phyloP scores from a whole-genome alignment of 2,888 invertebrate species.

The Thera obeliscata region DNA sequence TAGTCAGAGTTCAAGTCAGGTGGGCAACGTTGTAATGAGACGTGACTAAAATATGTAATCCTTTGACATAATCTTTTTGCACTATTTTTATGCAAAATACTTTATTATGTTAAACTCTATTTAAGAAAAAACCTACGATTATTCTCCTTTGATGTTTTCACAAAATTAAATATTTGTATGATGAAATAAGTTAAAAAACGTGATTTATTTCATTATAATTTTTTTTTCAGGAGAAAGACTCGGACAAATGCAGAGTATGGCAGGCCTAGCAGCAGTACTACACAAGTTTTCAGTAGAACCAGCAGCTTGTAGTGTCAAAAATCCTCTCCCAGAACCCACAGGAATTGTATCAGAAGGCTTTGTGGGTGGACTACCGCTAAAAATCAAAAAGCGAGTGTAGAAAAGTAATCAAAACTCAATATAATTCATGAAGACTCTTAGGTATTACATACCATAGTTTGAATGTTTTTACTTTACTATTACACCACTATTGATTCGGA shows the following conservation, averaged over 20 bases:
- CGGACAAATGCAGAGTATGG: conserved; percentile 68
- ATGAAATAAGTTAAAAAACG: no score
- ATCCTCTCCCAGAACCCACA: conserved; percentile 51
- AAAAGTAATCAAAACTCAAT: background rate
- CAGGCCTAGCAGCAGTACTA: conserved; percentile 66
- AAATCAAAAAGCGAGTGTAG: conserved; percentile 13
- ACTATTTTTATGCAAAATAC: no score
- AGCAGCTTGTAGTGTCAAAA: conserved; percentile 49
- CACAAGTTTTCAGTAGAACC: conserved; percentile 58
- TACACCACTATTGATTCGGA: no score
- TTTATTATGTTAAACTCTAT: no score
- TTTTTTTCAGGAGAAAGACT: conserved; percentile 58
- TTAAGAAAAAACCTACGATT: no score
- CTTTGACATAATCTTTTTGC: no score
- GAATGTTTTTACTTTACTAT: no score
- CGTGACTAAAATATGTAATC: background rate
- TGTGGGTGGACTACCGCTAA: conserved; percentile 25
- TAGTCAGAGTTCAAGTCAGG: background rate
- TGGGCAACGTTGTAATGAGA: background rate
- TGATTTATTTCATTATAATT: background rate
- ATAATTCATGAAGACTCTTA: background rate
- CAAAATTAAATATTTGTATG: no score
- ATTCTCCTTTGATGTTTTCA: no score
- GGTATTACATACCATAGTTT: background rate
- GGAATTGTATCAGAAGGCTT: conserved; percentile 48